Percentiles rank a stretch among this genome's conserved stretches.
phyloP scores from a whole-genome alignment of 2,797 vertebrate species.

The Malacoctenus gilli region DNA sequence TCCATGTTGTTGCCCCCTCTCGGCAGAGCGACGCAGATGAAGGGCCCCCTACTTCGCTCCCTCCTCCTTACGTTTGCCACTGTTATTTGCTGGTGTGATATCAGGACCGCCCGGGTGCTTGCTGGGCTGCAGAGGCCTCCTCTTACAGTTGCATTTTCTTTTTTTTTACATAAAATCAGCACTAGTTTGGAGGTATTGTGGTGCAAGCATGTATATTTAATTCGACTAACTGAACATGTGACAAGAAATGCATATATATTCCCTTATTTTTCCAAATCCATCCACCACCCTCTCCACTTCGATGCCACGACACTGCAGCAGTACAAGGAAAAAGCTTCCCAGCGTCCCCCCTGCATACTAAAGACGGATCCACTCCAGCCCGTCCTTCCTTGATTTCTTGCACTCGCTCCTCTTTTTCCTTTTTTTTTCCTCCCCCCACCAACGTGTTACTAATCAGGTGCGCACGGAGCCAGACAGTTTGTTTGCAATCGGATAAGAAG shows the following conservation, averaged over 20 bases:
- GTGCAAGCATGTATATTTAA: too few relatives aligned
- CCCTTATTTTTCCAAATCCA: too few relatives aligned
- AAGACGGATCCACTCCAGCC: slow-evolving; percentile 10
- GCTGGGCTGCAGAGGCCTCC: slow-evolving; percentile 53
- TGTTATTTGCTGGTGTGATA: slow-evolving; percentile 55
- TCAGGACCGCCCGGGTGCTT: slow-evolving; percentile 52
- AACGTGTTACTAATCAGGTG: slow-evolving; percentile 59
- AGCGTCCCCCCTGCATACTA: slow-evolving; percentile 19
- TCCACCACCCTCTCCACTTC: background rate
- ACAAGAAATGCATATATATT: too few relatives aligned
- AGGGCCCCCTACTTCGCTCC: slow-evolving; percentile 34
- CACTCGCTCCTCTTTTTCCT: background rate
- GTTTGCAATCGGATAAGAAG: slow-evolving; percentile 66
- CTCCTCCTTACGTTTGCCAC: slow-evolving; percentile 52
- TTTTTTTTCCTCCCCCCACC: slow-evolving; percentile 14
- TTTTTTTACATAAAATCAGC: too few relatives aligned
- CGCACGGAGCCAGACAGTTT: slow-evolving; percentile 57
- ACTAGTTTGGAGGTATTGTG: too few relatives aligned
- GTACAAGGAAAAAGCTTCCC: slow-evolving; percentile 16
- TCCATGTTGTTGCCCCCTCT: slow-evolving; percentile 49
- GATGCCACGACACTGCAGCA: too few relatives aligned
- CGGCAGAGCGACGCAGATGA: slow-evolving; percentile 55
- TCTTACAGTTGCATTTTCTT: slow-evolving; percentile 19
- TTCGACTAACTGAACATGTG: too few relatives aligned
- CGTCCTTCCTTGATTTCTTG: slow-evolving; percentile 16